Evolutionary conservation across 2,797 vertebrate species (phyloP), one percentile per base, ranked within the genome.

Genomic region (Echeneis naucrates): DNA sequence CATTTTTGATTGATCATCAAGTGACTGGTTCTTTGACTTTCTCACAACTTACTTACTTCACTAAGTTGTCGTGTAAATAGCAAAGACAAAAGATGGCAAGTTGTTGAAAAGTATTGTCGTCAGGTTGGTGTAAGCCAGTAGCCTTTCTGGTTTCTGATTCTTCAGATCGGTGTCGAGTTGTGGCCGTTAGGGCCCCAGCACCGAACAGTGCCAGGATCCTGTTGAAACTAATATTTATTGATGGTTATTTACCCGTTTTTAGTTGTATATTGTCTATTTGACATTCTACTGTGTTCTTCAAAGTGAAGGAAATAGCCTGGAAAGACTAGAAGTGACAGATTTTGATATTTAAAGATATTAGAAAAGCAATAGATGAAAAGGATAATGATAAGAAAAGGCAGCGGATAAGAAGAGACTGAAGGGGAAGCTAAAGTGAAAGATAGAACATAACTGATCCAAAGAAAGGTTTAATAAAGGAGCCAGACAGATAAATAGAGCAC

Each of bases 281-380:
- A n/a, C 17, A 7, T n/a, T 44, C 8, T n/a, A 44, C 2, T 44
- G 42, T 10, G 42, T 17, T 3, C 19, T n/a, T 1, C n/a, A 12
- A 47, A 47, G 44, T n/a, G 19, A 9, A 27, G 24, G 37, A 30
- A 63, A 53, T n/a, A 42, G 44, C 17, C 11, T 4, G 17, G 6
- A 47, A 44, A 17, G 51, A 69, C 37, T n/a, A 11, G 9, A 14
- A 10, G 0, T 11, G 45, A 58, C 47, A 42, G 63, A 30, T 8
- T 33, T 33, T 60, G 53, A 69, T 44, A 2, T 8, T 24, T 17
- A 19, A 53, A 40, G 26, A 66, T 44, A 61, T 44, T 57, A 9
- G 23, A 73, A 68, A 45, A 32, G 8, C 11, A 50, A 42, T 1
- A 2, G 12, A 21, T 3, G 16, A 47, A 2, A 23, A 35, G 40